phyloP scores from a whole-genome alignment of 2,888 invertebrate genomes.

The Campoplex capitator region DNA sequence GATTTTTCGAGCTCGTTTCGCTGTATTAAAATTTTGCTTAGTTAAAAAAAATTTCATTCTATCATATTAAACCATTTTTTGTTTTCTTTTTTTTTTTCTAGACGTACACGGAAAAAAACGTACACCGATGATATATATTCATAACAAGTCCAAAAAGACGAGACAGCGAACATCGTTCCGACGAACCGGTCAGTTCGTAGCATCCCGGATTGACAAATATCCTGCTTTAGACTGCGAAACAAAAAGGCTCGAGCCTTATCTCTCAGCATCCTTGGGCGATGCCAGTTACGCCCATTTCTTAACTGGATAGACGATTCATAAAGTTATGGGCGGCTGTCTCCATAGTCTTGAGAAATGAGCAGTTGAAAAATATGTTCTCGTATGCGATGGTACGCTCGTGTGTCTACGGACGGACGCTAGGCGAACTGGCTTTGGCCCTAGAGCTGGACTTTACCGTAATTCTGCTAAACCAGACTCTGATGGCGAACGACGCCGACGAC shows the following conservation, averaged over 20 bases:
- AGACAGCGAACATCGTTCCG: constrained; percentile 36
- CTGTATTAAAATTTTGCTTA: constrained; percentile 4
- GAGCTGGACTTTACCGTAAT: constrained; percentile 68
- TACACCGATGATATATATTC: constrained; percentile 28
- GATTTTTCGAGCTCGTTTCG: background rate
- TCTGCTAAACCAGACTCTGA: constrained; percentile 65
- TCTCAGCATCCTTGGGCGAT: background rate
- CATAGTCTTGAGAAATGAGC: constrained; percentile 62
- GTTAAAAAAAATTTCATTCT: background rate
- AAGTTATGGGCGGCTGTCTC: constrained; percentile 42
- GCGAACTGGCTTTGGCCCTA: constrained; percentile 56
- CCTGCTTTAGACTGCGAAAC: background rate
- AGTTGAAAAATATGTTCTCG: constrained; percentile 49
- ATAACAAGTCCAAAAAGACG: constrained; percentile 6
- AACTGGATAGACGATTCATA: background rate
- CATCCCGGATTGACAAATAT: constrained; percentile 41
- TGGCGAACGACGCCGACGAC: constrained; percentile 33
- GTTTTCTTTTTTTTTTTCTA: constrained; percentile 9
- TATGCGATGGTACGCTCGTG: constrained; percentile 22
- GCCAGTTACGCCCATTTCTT: constrained; percentile 27
- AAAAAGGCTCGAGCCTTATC: constrained; percentile 15
- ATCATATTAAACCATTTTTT: constrained; percentile 4
- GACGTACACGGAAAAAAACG: constrained; percentile 1
- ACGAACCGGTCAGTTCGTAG: constrained; percentile 44
- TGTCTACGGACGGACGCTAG: constrained; percentile 40